These are phyloP conservation scores for Dioctria rufipes DNA, from an alignment of 2,888 invertebrate genomes.

Conservation along the genomic window DNA sequence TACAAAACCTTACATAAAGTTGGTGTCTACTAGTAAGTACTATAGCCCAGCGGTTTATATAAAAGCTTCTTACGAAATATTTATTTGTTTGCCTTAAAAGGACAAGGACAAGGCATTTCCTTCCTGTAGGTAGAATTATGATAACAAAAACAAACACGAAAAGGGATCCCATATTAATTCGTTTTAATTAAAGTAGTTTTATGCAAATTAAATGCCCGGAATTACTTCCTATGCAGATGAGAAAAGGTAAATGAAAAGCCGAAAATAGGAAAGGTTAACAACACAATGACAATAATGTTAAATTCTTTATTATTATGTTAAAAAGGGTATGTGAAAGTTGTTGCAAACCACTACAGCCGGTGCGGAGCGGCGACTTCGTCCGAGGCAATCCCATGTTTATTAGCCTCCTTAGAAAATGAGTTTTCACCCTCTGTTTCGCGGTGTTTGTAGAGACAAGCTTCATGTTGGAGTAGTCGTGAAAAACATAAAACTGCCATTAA, in stretches of 20 bases:
- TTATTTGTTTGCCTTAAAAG: not conserved
- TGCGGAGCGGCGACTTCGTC: not conserved
- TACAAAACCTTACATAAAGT: no score
- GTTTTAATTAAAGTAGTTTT: conserved; percentile 3
- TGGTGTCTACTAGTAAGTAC: no score
- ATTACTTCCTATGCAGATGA: not conserved
- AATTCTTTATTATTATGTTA: conserved; percentile 10
- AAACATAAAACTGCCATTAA: conserved; percentile 34
- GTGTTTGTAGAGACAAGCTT: no score
- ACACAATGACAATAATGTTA: not conserved
- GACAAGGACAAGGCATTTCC: no score
- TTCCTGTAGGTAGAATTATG: no score
- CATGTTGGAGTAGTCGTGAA: not conserved
- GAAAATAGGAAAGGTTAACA: not conserved
- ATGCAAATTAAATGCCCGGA: not conserved
- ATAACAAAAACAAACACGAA: not conserved
- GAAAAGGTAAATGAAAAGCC: conserved; percentile 1
- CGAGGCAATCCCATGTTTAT: not conserved
- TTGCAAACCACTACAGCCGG: not conserved
- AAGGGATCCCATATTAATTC: not conserved
- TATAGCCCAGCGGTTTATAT: not conserved
- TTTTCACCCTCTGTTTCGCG: not conserved
- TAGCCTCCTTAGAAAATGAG: not conserved
- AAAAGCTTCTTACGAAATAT: conserved; percentile 8
- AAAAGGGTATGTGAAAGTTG: not conserved